A percentile compares a stretch with the other conserved stretches of the same genome.
Conservation (phyloP, 2,888 invertebrate genomes). For the Caenorhabditis virilis region DNA sequence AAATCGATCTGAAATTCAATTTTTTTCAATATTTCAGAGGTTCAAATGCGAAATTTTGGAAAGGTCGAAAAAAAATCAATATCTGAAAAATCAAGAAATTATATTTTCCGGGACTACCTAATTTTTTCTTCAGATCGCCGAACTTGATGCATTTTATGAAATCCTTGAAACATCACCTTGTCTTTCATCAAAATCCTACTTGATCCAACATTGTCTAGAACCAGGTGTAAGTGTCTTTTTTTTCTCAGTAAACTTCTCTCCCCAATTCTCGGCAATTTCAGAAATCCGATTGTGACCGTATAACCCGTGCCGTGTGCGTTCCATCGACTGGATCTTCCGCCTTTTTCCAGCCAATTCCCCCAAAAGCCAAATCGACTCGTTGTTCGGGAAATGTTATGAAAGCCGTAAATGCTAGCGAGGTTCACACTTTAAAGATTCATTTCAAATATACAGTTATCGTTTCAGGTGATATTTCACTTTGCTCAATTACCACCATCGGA, state of each 20-base stretch:
- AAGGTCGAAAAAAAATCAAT: too few relatives aligned
- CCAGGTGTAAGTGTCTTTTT: constrained; percentile 18
- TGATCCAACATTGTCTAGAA: constrained; percentile 26
- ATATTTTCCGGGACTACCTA: too few relatives aligned
- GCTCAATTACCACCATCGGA: constrained; percentile 25
- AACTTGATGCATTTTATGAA: constrained; percentile 45
- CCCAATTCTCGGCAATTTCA: constrained; percentile 4
- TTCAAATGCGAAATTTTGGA: too few relatives aligned
- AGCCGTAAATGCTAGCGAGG: constrained; percentile 29
- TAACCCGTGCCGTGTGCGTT: constrained; percentile 40
- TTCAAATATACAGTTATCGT: neutral
- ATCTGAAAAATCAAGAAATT: too few relatives aligned
- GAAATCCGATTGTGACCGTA: constrained; percentile 37
- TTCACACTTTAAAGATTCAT: neutral
- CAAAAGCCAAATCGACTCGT: constrained; percentile 25
- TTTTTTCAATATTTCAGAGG: too few relatives aligned
- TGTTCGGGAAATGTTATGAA: constrained; percentile 14
- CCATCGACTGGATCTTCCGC: constrained; percentile 35
- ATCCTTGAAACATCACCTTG: constrained; percentile 41
- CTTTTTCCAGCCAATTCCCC: constrained; percentile 47
- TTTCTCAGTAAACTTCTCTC: too few relatives aligned
- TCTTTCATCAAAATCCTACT: constrained; percentile 23
- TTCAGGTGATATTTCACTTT: constrained; percentile 35
- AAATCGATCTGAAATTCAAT: too few relatives aligned
- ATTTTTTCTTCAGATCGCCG: constrained; percentile 34